phyloP scores from a whole-genome alignment of 2,797 vertebrate genomes.

The Remorina albescens region DNA sequence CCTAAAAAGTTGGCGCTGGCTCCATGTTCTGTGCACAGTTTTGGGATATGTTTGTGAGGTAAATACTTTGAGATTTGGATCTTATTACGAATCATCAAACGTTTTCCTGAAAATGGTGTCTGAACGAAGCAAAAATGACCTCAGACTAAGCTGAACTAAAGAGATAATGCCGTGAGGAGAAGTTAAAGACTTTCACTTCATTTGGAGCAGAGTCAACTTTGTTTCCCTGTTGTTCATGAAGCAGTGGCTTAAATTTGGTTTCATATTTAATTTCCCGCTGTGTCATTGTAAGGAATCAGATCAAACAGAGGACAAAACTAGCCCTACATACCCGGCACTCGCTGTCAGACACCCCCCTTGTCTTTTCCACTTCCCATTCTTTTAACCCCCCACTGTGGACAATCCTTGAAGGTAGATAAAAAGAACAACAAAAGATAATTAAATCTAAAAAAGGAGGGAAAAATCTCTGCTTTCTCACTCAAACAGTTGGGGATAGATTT shows the following conservation, averaged over 20 bases:
- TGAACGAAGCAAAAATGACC: constrained; percentile 68
- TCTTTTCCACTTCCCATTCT: constrained; percentile 85
- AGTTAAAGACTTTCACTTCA: constrained; percentile 67
- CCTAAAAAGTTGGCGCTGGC: neutral
- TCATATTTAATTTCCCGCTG: constrained; percentile 85
- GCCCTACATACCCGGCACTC: constrained; percentile 72
- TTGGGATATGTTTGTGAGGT: constrained; percentile 33
- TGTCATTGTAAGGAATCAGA: constrained; percentile 81
- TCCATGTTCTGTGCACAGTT: constrained; percentile 13
- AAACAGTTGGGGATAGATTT: constrained; percentile 86
- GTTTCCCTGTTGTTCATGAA: constrained; percentile 79
- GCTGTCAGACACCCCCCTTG: constrained; percentile 74
- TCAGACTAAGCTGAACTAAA: constrained; percentile 74
- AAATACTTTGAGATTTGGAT: constrained; percentile 57
- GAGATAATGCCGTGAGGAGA: constrained; percentile 62
- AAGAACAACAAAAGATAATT: constrained; percentile 87
- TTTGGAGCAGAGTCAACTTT: constrained; percentile 72
- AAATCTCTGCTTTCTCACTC: constrained; percentile 78
- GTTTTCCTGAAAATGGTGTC: constrained; percentile 52
- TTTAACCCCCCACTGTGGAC: constrained; percentile 85
- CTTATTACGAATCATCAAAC: constrained; percentile 71
- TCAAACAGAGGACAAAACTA: constrained; percentile 83
- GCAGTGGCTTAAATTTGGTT: constrained; percentile 78
- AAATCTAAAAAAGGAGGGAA: constrained; percentile 83
- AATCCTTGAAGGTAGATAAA: constrained; percentile 87